Conservation (phyloP, 2,888 invertebrate species). For the Troides oblongomaculatus region DNA sequence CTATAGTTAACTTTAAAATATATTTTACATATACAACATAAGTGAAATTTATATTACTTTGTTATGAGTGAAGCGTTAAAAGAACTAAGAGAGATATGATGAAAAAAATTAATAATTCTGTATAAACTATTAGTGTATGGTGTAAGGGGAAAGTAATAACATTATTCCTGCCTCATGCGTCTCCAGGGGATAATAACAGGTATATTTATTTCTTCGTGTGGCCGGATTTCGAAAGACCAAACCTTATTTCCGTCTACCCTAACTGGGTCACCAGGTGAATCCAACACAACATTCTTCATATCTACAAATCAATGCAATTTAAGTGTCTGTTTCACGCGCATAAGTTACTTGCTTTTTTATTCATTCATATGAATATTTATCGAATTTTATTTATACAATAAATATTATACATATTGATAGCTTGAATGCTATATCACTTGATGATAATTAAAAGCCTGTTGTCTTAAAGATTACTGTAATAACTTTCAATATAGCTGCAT, state of each 20-base stretch:
- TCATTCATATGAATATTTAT: too few relatives aligned
- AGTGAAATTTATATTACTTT: too few relatives aligned
- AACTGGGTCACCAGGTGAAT: constrained; percentile 16
- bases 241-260: constrained; percentile 12
- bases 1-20: too few relatives aligned
- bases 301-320: too few relatives aligned
- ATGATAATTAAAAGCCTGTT: too few relatives aligned
- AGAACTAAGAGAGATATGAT: background rate
- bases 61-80: too few relatives aligned
- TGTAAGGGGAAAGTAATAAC: constrained; percentile 3
- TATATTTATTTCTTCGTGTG: constrained; percentile 11
- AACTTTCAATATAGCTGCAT: too few relatives aligned
- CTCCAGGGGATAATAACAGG: constrained; percentile 9
- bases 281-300: background rate
- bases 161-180: constrained; percentile 3
- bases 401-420: too few relatives aligned
- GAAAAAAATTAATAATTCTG: background rate
- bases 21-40: too few relatives aligned
- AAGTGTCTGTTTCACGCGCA: background rate
- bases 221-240: constrained; percentile 14
- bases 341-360: background rate
- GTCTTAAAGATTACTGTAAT: too few relatives aligned
- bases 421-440: too few relatives aligned
- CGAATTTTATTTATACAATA: too few relatives aligned
- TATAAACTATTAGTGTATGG: background rate